Base-by-base conservation (phyloP, 92 coral and sea anemone genomes). In the Phenganax marumi region DNA sequence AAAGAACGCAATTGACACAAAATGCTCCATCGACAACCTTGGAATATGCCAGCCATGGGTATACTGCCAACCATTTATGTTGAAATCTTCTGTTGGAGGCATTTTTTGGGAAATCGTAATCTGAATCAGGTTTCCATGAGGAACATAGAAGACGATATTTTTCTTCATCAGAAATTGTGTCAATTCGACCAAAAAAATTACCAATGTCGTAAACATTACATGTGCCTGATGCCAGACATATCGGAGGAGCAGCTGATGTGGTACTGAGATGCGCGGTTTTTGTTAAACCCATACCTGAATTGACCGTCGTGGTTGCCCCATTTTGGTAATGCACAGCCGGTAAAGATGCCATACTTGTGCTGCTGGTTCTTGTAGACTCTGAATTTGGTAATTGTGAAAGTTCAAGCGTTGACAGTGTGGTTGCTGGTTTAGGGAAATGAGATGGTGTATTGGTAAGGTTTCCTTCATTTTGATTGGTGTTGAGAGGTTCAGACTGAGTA, bases 21-120 rank as follows among this genome's bases (percentile, higher is more conserved):
- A 72, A 72, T 17, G 56, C 77, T 50, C 77, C 55, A 48, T 72
- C 23, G 12, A 72, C 21, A 48, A 19, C n/a, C 21, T 72, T 72
- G 56, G 77, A 72, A 50, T 72, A 72, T 48, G 56, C 56, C 11
- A 72, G 56, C 77, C 77, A 72, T 19, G n/a, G 53, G 51, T 46
- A 72, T 46, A 6, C 18, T 12, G 56, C 16, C 12, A 72, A 72
- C 77, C 77, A 72, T 19, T 72, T 48, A 50, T 72, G 77, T 16
- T 4, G 14, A 48, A 43, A 72, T 10, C 43, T 72, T 50, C 77
- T 65, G 17, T 19, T 14, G 21, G 63, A 14, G 19, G 50, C 43
- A 62, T 24, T 23, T 13, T 12, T 56, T 16, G 50, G 83, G 52
- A 21, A 19, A 23, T 16, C 0, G 23, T 22, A 26, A 58, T 60